These are phyloP conservation scores for Panulirus ornatus DNA, from an alignment of 1,140 invertebrate genomes.

Conservation along the genomic window DNA sequence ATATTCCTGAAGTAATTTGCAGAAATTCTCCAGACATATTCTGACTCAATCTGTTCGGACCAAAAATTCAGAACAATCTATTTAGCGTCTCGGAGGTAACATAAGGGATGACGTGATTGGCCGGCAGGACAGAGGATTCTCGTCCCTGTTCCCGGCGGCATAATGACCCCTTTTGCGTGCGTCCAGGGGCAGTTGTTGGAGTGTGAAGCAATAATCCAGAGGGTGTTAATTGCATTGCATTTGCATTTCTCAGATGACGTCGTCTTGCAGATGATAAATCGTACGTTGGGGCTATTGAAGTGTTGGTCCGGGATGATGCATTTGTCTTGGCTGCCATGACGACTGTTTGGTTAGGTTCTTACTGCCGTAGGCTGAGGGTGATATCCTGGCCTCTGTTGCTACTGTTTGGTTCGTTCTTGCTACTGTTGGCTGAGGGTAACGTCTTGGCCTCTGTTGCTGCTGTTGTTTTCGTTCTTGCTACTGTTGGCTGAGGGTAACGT, in stretches of 20 bases:
- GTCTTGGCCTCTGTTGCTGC: no score
- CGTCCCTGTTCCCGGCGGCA: neutral
- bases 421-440: no score
- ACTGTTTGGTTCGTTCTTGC: no score
- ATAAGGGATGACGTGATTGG: slow-evolving; percentile 58
- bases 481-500: no score
- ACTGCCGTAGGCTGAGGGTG: no score
- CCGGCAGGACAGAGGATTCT: neutral
- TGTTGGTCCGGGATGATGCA: neutral
- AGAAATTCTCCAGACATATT: slow-evolving; percentile 17
- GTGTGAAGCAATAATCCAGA: slow-evolving; percentile 48
- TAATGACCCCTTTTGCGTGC: neutral
- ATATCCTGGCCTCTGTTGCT: no score
- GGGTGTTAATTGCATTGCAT: slow-evolving; percentile 66
- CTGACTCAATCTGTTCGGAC: slow-evolving; percentile 30
- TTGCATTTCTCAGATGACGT: slow-evolving; percentile 61
- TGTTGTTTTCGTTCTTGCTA: no score
- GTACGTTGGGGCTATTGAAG: neutral
- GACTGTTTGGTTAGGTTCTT: no score
- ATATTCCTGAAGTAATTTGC: neutral
- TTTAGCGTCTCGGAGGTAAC: slow-evolving; percentile 67
- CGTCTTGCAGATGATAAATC: neutral
- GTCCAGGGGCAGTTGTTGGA: neutral
- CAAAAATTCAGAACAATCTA: slow-evolving; percentile 47
- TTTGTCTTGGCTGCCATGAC: neutral